These are phyloP conservation scores for Xiphophorus maculatus DNA, from an alignment of 2,113 vertebrate genomes.

Conservation along the genomic window DNA sequence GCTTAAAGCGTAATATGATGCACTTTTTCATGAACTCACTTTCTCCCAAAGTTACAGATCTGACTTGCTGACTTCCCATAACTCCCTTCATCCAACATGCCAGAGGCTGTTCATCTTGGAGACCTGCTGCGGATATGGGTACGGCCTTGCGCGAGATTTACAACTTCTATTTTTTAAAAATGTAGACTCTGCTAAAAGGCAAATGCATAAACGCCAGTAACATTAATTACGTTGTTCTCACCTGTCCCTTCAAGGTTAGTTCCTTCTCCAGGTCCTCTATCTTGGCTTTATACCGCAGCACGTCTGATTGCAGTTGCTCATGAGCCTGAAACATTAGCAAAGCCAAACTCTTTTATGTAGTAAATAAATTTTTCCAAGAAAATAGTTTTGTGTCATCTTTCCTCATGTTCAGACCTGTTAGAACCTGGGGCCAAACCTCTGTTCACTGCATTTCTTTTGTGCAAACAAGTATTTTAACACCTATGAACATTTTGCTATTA, in stretches of 20 bases:
- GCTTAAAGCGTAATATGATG: not conserved
- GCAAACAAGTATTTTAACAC: too few species aligned
- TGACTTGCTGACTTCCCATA: too few species aligned
- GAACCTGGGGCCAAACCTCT: too few species aligned
- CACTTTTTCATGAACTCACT: not conserved
- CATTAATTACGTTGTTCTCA: conserved; percentile 60
- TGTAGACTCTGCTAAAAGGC: not conserved
- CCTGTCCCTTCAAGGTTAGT: conserved; percentile 92
- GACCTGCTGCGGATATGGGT: too few species aligned
- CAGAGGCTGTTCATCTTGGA: too few species aligned
- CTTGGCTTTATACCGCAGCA: conserved; percentile 94
- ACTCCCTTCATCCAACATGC: too few species aligned
- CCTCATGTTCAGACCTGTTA: too few species aligned
- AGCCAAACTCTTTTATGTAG: not conserved
- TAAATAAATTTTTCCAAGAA: not conserved
- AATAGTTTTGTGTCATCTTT: not conserved
- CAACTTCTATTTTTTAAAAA: not conserved
- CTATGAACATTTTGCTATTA: too few species aligned
- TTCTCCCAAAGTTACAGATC: too few species aligned
- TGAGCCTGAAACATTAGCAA: conserved; percentile 84
- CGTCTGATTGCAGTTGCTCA: conserved; percentile 93
- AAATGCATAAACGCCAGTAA: not conserved
- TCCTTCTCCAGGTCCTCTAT: conserved; percentile 97
- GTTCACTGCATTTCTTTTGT: too few species aligned
- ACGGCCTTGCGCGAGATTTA: too few species aligned